Evolutionary conservation across 2,797 vertebrate genomes (phyloP), one percentile per base, ranked within the genome.

Genomic region (Synaphobranchus kaupii): DNA sequence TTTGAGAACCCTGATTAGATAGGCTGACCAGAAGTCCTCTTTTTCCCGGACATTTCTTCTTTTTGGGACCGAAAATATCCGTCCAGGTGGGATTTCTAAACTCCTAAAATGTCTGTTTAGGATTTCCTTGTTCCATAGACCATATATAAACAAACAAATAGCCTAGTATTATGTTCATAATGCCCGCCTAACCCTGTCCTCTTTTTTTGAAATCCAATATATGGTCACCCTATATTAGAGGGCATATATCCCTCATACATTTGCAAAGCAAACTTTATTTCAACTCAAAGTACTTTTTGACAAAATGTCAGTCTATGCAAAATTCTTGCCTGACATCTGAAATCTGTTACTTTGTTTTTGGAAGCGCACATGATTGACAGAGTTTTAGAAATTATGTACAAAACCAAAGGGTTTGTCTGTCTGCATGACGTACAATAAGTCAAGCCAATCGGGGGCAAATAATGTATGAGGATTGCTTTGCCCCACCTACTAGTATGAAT

Each of bases 231-330:
- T n/a, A n/a, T n/a, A n/a, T 39, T 39, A 66, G 5, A 81, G 47
- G 44, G 71, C 66, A 83, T 3, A 17, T 22, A 15, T 4, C 83
- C 13, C 44, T 31, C 34, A 34, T 28, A 39, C 39, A 39, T 39
- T 39, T 39, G 25, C 81, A 83, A 83, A 12, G 20, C 52, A 22
- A 6, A 66, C 25, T 66, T 63, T 22, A 66, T 56, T 76, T 56
- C 31, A 80, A 34, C 52, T 17, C n/a, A 84, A 15, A 84, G 34
- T 22, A 1, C 20, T 7, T 50, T 44, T 34, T 39, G 73, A 17
- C 13, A 22, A 78, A 71, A 54, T 28, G 66, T 73, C 84, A 58
- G 50, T 86, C 73, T 78, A 73, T 52, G 80, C 58, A n/a, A 44
- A 22, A 63, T 52, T 7, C 63, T 28, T 10, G n/a, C 63, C 25